phyloP scores from a whole-genome alignment of 2,888 invertebrate genomes.

The Fragum fragum region DNA sequence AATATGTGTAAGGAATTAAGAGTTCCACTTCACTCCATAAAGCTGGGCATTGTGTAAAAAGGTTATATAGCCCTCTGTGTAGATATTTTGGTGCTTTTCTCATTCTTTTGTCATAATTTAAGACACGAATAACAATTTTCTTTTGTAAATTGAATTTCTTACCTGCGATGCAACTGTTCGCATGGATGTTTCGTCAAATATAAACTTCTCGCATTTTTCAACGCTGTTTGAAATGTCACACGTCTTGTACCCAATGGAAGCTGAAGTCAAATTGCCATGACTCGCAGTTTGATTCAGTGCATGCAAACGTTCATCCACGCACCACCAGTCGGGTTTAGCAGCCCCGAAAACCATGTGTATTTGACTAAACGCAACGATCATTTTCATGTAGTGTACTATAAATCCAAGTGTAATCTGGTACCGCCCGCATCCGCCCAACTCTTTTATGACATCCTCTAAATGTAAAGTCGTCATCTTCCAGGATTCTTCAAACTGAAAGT shows the following conservation, averaged over 20 bases:
- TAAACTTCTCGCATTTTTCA: conserved; percentile 36
- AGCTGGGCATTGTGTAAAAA: too few relatives aligned
- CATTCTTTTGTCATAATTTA: too few relatives aligned
- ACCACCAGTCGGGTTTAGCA: conserved; percentile 60
- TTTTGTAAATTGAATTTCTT: too few relatives aligned
- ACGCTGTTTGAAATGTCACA: conserved; percentile 32
- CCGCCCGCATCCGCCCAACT: conserved; percentile 63
- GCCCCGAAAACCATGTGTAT: conserved; percentile 59
- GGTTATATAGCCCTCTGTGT: too few relatives aligned
- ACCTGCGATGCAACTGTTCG: conserved; percentile 48
- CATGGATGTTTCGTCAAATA: conserved; percentile 40
- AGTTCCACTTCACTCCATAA: too few relatives aligned
- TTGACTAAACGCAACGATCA: conserved; percentile 47
- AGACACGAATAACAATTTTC: too few relatives aligned
- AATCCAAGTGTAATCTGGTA: conserved; percentile 51
- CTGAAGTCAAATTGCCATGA: not conserved
- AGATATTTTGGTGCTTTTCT: too few relatives aligned
- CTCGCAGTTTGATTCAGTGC: not conserved
- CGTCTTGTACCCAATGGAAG: conserved; percentile 28
- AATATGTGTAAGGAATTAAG: too few relatives aligned
- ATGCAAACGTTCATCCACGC: conserved; percentile 27
- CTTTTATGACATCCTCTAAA: conserved; percentile 46
- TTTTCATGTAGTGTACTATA: conserved; percentile 57
- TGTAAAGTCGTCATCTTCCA: conserved; percentile 17
- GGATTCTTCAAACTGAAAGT: too few relatives aligned